Evolutionary conservation across 2,888 invertebrate species (phyloP).

Genomic region (Pammene aurita): DNA sequence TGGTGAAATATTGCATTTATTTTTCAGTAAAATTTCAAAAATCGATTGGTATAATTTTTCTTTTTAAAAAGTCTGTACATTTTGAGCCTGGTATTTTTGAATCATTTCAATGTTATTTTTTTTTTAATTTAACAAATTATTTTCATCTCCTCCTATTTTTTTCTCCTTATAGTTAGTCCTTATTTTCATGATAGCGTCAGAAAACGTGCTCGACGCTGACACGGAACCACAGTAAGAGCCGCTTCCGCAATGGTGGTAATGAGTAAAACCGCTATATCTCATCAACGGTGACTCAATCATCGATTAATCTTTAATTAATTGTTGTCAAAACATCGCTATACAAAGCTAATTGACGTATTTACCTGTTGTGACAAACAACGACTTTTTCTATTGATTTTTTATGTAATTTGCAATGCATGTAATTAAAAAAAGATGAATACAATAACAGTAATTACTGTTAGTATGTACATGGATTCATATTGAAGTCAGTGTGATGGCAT

Average conservation of each 20-base stretch:
- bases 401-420: neutral
- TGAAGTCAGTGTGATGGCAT: too few species aligned
- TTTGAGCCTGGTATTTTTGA: too few species aligned
- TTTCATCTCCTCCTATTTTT: too few species aligned
- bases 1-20: too few species aligned
- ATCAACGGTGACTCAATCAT: conserved; percentile 17
- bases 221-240: conserved; percentile 18
- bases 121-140: too few species aligned
- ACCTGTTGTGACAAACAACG: neutral
- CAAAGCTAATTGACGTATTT: conserved; percentile 4
- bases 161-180: too few species aligned
- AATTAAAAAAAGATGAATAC: neutral
- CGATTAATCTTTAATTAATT: conserved; percentile 16
- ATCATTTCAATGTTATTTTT: too few species aligned
- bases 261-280: conserved; percentile 11
- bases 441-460: neutral
- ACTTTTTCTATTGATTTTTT: neutral
- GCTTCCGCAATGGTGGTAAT: conserved; percentile 34
- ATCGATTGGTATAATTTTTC: too few species aligned
- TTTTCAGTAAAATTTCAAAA: too few species aligned
- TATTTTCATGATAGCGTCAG: neutral
- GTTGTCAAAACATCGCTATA: conserved; percentile 23
- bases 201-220: neutral
- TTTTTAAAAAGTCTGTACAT: too few species aligned
- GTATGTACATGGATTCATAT: neutral